phyloP scores from a whole-genome alignment of 2,888 invertebrate species.

The Terebella lapidaria region DNA sequence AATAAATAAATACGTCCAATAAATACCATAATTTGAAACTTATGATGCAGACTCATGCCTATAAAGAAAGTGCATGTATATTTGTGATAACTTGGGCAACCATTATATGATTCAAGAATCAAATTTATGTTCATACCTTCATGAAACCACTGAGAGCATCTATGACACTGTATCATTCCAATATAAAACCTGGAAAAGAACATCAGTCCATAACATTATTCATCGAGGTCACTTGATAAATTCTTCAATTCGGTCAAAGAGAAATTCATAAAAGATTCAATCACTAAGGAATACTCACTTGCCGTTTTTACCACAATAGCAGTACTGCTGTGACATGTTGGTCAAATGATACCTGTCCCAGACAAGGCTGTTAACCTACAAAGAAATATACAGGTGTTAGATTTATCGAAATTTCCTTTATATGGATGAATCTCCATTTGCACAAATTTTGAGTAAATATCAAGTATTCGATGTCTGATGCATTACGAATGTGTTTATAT shows the following conservation, averaged over 20 bases:
- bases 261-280: not conserved
- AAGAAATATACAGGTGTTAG: no score
- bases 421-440: not conserved
- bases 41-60: not conserved
- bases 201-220: no score
- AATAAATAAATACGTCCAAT: no score
- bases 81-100: not conserved
- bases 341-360: not conserved
- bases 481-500: not conserved
- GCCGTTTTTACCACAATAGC: not conserved
- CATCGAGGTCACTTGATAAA: no score
- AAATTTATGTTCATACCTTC: constrained; percentile 1
- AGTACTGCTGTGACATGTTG: not conserved
- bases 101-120: no score
- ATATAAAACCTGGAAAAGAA: not conserved
- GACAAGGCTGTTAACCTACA: not conserved
- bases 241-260: not conserved
- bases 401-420: no score
- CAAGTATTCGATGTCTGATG: no score
- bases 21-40: no score
- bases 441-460: no score
- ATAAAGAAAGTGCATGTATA: not conserved
- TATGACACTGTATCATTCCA: not conserved
- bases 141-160: not conserved
- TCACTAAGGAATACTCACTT: not conserved